Evolutionary conservation across 2,797 vertebrate species (phyloP), one percentile per base, ranked within the genome.

Genomic region (Oreortyx pictus): DNA sequence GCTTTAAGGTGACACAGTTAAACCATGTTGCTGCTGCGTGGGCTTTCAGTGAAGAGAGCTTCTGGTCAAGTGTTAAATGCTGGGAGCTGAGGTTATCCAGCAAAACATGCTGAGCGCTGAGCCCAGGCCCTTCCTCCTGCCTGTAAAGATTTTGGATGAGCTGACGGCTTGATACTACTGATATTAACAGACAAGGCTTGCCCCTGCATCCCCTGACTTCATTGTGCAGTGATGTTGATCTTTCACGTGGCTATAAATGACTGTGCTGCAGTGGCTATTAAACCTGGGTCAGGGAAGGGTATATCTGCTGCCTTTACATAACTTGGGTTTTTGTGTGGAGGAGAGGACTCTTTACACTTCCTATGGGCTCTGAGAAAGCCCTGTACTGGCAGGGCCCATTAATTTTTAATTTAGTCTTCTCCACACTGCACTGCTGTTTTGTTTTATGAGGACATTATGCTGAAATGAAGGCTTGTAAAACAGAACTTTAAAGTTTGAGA

Each of bases 371-470:
- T 18, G 65, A 67, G 41, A 75, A 49, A 91, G 70, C 90, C 88
- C 41, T 74, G 65, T 47, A n/a, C 78, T 94, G 94, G 95, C 92
- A 97, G 91, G 96, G 94, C 35, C 94, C 97, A 97, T 97, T 97
- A 98, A 96, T 91, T 97, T 97, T 97, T 97, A 96, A 97, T 97
- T 96, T 96, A 96, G 95, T 89, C 68, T 65, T 93, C 56, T 76
- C 81, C 83, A 74, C 57, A 96, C 93, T 95, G 94, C 71, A 19
- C 88, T 96, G 94, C 92, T 94, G 5, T 93, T 93, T 86, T 96
- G 87, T 94, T 97, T 97, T 97, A 96, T 94, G 92, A 90, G 94
- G 89, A 80, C 64, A 91, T 97, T 96, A 94, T 67, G 72, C 87
- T 85, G 93, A 88, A 81, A 89, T 90, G 93, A 96, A 96, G 80